These are phyloP conservation scores for Cariama cristata DNA, from an alignment of 2,113 vertebrate species.

Conservation along the genomic window DNA sequence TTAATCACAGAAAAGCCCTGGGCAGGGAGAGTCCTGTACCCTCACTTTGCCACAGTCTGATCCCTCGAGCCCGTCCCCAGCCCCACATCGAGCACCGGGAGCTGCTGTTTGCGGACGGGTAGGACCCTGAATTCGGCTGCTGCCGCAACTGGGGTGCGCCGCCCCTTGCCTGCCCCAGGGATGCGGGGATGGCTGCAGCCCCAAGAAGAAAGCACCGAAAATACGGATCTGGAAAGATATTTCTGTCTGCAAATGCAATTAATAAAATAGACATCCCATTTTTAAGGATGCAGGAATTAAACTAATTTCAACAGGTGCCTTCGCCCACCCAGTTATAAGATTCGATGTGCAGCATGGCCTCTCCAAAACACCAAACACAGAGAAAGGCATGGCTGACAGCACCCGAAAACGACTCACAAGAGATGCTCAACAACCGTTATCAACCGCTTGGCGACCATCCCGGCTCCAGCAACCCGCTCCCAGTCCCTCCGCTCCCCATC, in stretches of 20 bases:
- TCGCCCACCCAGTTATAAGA: neutral
- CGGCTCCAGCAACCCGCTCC: neutral
- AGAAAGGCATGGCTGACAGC: neutral
- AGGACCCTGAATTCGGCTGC: neutral
- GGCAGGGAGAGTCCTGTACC: neutral
- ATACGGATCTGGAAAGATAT: fast-evolving
- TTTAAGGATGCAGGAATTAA: neutral
- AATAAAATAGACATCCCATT: fast-evolving
- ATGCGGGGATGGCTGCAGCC: neutral
- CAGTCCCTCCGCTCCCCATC: fast-evolving
- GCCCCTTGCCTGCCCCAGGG: neutral
- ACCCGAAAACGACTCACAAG: fast-evolving
- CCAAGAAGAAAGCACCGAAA: fast-evolving
- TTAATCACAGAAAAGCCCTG: neutral
- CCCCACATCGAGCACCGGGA: fast-evolving
- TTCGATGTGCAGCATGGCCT: fast-evolving
- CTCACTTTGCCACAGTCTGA: neutral
- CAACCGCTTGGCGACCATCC: fast-evolving
- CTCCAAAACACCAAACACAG: fast-evolving
- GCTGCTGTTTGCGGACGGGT: fast-evolving
- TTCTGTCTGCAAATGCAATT: fast-evolving
- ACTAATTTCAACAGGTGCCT: neutral
- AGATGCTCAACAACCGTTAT: fast-evolving
- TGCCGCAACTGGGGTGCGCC: fast-evolving
- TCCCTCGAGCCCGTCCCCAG: neutral